Percentiles rank a stretch among this genome's conserved stretches.
These are phyloP conservation scores for Schmidtea mediterranea DNA, from an alignment of 1,140 invertebrate genomes.

Conservation along the genomic window DNA sequence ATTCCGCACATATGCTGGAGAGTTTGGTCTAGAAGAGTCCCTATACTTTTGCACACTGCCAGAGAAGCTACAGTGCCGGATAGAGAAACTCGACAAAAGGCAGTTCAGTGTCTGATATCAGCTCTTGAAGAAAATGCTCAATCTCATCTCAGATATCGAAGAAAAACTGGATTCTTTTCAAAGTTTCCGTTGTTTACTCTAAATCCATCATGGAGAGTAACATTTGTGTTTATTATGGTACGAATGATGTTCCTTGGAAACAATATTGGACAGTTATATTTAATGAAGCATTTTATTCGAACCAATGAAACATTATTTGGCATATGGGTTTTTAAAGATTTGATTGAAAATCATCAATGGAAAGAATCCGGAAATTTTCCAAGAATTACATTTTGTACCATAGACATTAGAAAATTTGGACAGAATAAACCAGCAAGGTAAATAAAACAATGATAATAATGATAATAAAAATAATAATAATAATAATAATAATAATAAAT, in stretches of 20 bases:
- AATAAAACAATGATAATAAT: too few species aligned
- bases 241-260: constrained; percentile 15
- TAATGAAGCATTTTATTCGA: not conserved
- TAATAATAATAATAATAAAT: too few species aligned
- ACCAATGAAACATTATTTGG: constrained; percentile 7
- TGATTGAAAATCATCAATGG: constrained; percentile 11
- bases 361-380: constrained; percentile 17
- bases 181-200: not conserved
- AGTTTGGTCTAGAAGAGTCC: not conserved
- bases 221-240: constrained; percentile 24
- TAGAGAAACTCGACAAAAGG: not conserved
- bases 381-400: constrained; percentile 16
- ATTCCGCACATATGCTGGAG: constrained; percentile 1
- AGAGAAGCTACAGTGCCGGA: not conserved
- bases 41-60: not conserved
- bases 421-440: too few species aligned
- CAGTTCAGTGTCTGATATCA: not conserved
- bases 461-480: too few species aligned
- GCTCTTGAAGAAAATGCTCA: constrained; percentile 1
- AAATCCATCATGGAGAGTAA: constrained; percentile 11
- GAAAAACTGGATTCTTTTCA: not conserved
- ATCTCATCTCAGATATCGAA: not conserved
- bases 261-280: constrained; percentile 1
- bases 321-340: constrained; percentile 8
- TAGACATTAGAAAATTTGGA: not conserved